Evolutionary conservation across 2,797 vertebrate species (phyloP), one percentile per base, ranked within the genome.

Genomic region (Hippoglossus hippoglossus): DNA sequence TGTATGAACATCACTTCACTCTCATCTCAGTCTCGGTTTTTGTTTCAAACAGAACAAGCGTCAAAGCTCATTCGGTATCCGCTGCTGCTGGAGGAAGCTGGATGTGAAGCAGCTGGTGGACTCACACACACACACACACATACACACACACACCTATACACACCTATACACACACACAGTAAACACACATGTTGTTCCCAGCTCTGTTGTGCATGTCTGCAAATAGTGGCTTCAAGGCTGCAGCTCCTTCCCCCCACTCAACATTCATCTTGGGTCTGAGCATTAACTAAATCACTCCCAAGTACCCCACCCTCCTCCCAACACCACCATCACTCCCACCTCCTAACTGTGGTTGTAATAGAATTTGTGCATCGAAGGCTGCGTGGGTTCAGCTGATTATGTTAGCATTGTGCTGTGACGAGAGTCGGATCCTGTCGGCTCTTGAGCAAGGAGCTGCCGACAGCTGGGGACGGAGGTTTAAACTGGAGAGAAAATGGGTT

Each of bases 341-440:
- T 54, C 25, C 34, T 63, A 73, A 79, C 59, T 15, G 73, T 84
- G 60, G 13, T 46, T 53, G 62, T 93, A 94, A 94, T 92, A 78
- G 46, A 89, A 94, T 94, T 94, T 94, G 87, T 83, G 82, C 60
- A 80, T 81, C 65, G 69, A 87, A 92, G 92, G 91, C 93, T 91
- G 89, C 67, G 62, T 19, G 69, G 90, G 88, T 92, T 91, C 88
- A 89, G 55, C 77, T 77, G 84, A 91, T 91, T 88, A 81, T 70
- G 75, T 93, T 93, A 89, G 75, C 73, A 57, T 63, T 39, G 36
- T 84, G 77, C 76, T 69, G 82, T 88, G 82, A 86, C 78, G 70
- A 84, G 73, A 90, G 46, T 88, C 67, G 82, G 80, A 78, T 53
- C 75, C 89, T 85, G 86, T 84, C 76, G 71, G 75, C 77, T 93